Evolutionary conservation across 2,797 vertebrate genomes (phyloP), one percentile per base, ranked within the genome.

Genomic region (Acanthurus lineatus): DNA sequence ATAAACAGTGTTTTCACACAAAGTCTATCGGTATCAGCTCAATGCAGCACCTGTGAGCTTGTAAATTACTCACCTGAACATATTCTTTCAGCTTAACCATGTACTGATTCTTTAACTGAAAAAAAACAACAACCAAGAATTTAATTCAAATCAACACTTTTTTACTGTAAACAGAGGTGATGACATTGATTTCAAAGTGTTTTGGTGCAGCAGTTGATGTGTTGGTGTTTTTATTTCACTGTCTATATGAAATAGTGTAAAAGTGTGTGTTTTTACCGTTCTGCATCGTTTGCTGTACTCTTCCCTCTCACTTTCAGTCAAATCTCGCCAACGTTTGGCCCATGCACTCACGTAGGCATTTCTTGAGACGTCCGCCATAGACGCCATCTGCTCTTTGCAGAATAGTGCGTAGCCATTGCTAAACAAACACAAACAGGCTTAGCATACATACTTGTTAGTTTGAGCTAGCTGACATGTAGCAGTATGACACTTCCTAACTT

Each of bases 341-440:
- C 56, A 82, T 1, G 42, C 0, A 0, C 0, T 3, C 1, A 74
- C 0, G 2, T 3, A 15, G 0, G 0, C 0, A 0, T 0, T 11
- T 14, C 1, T 11, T 14, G 32, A 0, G 7, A 47, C 1, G 3
- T 9, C 15, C 1, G 1, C 4, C n/a, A 25, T 47, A 8, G 22
- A 48, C 0, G 0, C 0, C 38, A 3, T 0, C 7, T 82, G 69
- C 19, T 92, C 89, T 58, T 73, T 77, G 76, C 82, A 82, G 62
- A 92, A 94, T 0, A 94, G 38, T n/a, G 0, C 1, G n/a, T 84
- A 88, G 14, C 84, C 79, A 58, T 20, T 86, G 0, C 93, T 94
- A 56, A 28, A 80, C n/a, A 68, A 2, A 66, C 4, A 67, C 10
- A 76, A 5, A 82, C 4, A 54, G 28, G 28, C 28, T 32, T 32